phyloP scores from a whole-genome alignment of 2,888 invertebrate genomes.

The Trimorus sp. region DNA sequence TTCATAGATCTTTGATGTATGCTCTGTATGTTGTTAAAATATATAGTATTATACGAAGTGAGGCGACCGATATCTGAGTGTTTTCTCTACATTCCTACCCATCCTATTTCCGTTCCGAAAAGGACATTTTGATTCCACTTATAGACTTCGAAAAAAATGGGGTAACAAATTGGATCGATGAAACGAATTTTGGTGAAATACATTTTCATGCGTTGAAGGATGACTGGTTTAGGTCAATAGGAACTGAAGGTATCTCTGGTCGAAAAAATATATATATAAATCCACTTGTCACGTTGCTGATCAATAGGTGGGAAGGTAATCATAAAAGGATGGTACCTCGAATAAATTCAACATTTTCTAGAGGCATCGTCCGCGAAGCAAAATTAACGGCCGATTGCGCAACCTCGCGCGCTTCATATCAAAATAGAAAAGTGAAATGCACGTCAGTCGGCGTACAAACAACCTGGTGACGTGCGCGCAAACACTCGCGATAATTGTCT shows the following conservation, averaged over 20 bases:
- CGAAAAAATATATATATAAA: no score
- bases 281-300: no score
- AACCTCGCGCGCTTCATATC: slow-evolving; percentile 48
- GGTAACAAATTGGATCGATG: no score
- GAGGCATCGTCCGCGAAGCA: slow-evolving; percentile 65
- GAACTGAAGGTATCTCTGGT: no score
- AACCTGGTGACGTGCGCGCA: slow-evolving; percentile 27
- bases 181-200: no score
- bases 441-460: slow-evolving; percentile 42
- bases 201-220: no score
- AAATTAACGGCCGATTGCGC: slow-evolving; percentile 62
- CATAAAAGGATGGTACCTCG: background rate
- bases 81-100: no score
- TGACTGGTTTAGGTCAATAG: no score
- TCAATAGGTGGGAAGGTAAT: no score
- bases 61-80: no score
- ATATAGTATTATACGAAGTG: slow-evolving; percentile 72
- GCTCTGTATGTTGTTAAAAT: slow-evolving; percentile 78
- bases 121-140: slow-evolving; percentile 65
- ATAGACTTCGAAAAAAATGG: no score
- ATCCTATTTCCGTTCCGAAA: slow-evolving; percentile 55
- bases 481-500: slow-evolving; percentile 39
- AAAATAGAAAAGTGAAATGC: slow-evolving; percentile 56
- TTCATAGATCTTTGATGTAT: slow-evolving; percentile 77
- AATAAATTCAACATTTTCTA: slow-evolving; percentile 3